A percentile compares a stretch with the other conserved stretches of the same genome.
Evolutionary conservation across 2,113 vertebrate species (phyloP).

Genomic region (Silurus asotus): DNA sequence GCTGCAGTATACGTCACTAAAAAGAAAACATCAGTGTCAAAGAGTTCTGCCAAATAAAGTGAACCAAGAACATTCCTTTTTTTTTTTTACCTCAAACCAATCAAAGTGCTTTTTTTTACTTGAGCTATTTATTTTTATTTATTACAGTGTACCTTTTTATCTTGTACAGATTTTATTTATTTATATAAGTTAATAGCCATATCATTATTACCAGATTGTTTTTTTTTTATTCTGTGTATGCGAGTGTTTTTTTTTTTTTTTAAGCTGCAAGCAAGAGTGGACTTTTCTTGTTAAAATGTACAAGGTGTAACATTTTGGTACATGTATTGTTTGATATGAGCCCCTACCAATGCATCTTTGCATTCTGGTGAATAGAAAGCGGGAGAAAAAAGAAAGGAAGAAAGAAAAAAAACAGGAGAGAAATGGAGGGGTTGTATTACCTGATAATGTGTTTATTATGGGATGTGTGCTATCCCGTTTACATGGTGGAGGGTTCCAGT

Average conservation of each 20-base stretch:
- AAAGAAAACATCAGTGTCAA: conserved; percentile 3
- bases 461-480: conserved; percentile 61
- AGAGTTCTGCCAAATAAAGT: conserved; percentile 51
- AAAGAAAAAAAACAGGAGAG: not conserved
- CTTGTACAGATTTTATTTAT: conserved; percentile 65
- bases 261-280: conserved; percentile 33
- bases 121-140: conserved; percentile 48
- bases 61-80: conserved; percentile 45
- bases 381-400: not conserved
- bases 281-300: conserved; percentile 51
- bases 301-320: conserved; percentile 47
- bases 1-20: conserved; percentile 9
- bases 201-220: conserved; percentile 42
- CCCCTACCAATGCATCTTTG: conserved; percentile 48
- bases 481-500: conserved; percentile 43
- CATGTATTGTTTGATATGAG: conserved; percentile 50
- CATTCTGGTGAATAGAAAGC: conserved; percentile 35
- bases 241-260: not conserved
- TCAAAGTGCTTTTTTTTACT: conserved; percentile 43
- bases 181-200: conserved; percentile 50
- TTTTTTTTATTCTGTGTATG: conserved; percentile 32
- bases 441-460: conserved; percentile 68
- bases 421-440: conserved; percentile 48
- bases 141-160: conserved; percentile 56
- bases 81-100: conserved; percentile 40